These are phyloP conservation scores for Syngnathus scovelli DNA, from an alignment of 2,113 vertebrate genomes.

Conservation along the genomic window DNA sequence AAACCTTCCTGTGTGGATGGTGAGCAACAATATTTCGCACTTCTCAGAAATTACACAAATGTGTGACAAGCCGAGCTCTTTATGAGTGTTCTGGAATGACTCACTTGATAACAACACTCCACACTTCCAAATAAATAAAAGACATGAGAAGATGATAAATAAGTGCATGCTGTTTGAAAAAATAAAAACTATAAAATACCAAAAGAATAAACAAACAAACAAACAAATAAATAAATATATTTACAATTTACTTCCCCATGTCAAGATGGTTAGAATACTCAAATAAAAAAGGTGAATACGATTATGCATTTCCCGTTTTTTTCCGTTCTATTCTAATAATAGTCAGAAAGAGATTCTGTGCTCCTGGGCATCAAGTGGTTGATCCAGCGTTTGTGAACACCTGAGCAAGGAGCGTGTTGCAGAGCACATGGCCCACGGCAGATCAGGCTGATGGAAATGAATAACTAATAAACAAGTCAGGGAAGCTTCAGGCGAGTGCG, in stretches of 20 bases:
- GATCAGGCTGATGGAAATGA: slow-evolving; percentile 56
- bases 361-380: slow-evolving; percentile 33
- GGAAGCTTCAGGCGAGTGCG: slow-evolving; percentile 56
- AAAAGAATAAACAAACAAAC: no score
- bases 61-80: neutral
- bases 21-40: slow-evolving; percentile 61
- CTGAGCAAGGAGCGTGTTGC: slow-evolving; percentile 47
- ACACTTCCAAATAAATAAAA: neutral
- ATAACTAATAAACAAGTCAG: slow-evolving; percentile 66
- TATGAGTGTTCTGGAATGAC: neutral
- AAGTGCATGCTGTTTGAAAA: neutral
- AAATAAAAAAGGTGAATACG: neutral
- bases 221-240: no score
- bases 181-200: neutral
- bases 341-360: slow-evolving; percentile 4
- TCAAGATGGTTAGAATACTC: neutral
- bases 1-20: slow-evolving; percentile 97
- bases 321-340: neutral
- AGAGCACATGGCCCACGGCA: slow-evolving; percentile 46
- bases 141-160: neutral
- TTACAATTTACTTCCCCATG: no score
- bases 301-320: neutral
- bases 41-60: neutral
- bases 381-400: slow-evolving; percentile 41
- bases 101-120: neutral